Conservation (phyloP, 2,888 invertebrate genomes). For the Branchellion lobata region DNA sequence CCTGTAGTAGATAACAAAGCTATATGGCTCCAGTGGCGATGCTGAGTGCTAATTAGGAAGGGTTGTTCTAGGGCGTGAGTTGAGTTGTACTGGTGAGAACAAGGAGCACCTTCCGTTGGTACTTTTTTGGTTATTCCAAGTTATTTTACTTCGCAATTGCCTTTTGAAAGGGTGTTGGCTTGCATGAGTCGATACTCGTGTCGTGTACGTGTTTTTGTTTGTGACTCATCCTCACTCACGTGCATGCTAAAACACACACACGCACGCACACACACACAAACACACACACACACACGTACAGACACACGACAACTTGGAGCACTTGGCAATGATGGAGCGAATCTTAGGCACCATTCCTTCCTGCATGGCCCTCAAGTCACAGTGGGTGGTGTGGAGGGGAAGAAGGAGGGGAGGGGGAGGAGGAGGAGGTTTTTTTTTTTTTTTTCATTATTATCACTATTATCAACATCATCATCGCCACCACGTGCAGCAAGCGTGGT, state of each 20-base stretch:
- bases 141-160: neutral
- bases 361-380: conserved; percentile 69
- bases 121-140: too few species aligned
- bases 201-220: neutral
- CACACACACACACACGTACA: conserved; percentile 60
- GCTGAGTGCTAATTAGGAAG: too few species aligned
- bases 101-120: too few species aligned
- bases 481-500: conserved; percentile 73
- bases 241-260: too few species aligned
- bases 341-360: conserved; percentile 94
- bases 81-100: too few species aligned
- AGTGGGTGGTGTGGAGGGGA: conserved; percentile 65
- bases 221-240: neutral
- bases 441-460: too few species aligned
- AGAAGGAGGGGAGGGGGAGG: neutral
- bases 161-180: too few species aligned
- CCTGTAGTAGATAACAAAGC: too few species aligned
- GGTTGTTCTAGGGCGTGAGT: too few species aligned
- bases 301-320: conserved; percentile 99
- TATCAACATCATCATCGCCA: neutral
- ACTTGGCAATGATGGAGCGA: conserved; percentile 99
- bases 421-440: neutral
- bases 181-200: neutral
- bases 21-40: too few species aligned
- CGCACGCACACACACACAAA: too few species aligned